Evolutionary conservation across 2,888 invertebrate species (phyloP), one percentile per base, ranked within the genome.

Genomic region (Dynastes grantii): DNA sequence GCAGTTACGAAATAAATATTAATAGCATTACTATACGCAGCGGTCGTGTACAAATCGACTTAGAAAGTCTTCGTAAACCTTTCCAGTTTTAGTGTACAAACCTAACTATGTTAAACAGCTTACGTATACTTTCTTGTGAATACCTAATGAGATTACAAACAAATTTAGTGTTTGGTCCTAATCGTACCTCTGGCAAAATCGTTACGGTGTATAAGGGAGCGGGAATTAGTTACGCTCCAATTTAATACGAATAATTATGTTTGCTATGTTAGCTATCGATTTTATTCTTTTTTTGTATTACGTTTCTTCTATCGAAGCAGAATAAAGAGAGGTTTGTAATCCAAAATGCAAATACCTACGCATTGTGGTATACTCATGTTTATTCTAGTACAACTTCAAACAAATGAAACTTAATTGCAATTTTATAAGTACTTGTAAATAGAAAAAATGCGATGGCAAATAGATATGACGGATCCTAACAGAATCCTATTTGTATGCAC

Each of bases 111-210:
- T 68, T 68, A 68, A 68, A 53, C 51, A 49, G 68, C 68, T 68
- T 68, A 53, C 11, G 68, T 68, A 68, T 68, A 68, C 51, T 68
- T 68, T 49, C 68, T 68, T 68, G 68, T 51, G 68, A 68, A 68
- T 68, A 68, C 29, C 53, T 29, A 68, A 68, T 53, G 45, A 68
- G 68, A 68, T 68, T 68, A 68, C 53, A 68, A 68, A 68, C 68
- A 68, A 68, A 68, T 68, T 68, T 51, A 8, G 68, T 68, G 53
- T 68, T 68, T 68, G 68, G 49, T 68, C 51, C 51, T 27, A 68
- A 29, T 29, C 45, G 63, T 63, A 37, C 37, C 63, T 27, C 55
- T 2, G 22, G 22, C 55, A 27, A 22, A 58, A 58, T 58, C 22
- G 55, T 58, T 58, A 22, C 55, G 22, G 11, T 1, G 55, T 58